These are phyloP conservation scores for Cyclina sinensis DNA, from an alignment of 1,140 invertebrate genomes.

Conservation along the genomic window DNA sequence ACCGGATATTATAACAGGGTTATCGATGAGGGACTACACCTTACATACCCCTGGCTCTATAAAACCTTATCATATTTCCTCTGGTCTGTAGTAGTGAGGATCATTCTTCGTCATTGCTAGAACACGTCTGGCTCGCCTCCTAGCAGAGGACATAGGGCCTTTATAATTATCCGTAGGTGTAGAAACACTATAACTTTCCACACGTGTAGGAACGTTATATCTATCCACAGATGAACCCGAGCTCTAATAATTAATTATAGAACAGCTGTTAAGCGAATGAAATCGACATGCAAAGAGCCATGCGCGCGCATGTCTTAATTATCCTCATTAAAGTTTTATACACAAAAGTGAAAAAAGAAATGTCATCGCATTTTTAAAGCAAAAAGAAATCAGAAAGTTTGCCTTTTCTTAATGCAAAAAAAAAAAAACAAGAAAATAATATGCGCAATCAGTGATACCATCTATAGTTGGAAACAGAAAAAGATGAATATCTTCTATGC, in stretches of 20 bases:
- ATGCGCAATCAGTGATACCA: no score
- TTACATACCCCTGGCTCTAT: slow-evolving; percentile 40
- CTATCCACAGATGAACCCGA: slow-evolving; percentile 25
- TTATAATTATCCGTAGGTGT: slow-evolving; percentile 49
- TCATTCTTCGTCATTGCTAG: slow-evolving; percentile 59
- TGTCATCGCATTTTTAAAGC: neutral
- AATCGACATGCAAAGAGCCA: slow-evolving; percentile 23
- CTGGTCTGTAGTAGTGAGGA: slow-evolving; percentile 55
- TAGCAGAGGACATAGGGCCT: slow-evolving; percentile 43
- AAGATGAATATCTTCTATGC: no score
- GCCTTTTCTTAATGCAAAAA: no score
- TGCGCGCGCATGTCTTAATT: neutral
- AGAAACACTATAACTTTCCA: slow-evolving; percentile 47
- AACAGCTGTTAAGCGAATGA: slow-evolving; percentile 32
- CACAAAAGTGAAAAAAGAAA: neutral
- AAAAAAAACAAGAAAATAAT: no score
- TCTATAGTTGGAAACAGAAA: no score
- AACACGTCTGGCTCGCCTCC: slow-evolving; percentile 41
- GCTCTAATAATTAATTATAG: slow-evolving; percentile 29
- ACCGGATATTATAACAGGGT: neutral
- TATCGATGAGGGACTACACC: slow-evolving; percentile 18
- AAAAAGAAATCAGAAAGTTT: neutral
- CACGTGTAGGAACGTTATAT: slow-evolving; percentile 40
- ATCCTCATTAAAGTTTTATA: no score
- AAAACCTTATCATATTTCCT: slow-evolving; percentile 25